These are phyloP conservation scores for Caenorhabditis plicata DNA, from an alignment of 2,888 invertebrate species.

Conservation along the genomic window DNA sequence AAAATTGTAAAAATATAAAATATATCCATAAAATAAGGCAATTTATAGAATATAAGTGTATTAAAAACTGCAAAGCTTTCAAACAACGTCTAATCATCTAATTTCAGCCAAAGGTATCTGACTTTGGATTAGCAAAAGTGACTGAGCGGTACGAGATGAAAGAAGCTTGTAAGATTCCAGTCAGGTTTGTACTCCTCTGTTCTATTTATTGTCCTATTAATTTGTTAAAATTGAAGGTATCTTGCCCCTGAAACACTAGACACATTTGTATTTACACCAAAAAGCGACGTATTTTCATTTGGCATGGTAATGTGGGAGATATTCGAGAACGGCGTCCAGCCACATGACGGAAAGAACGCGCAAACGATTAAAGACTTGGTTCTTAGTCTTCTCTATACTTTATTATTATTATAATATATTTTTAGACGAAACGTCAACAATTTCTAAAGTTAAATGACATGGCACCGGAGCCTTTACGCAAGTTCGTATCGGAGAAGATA, in stretches of 20 bases:
- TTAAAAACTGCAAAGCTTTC: too few species aligned
- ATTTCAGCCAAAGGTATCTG: slow-evolving; percentile 11
- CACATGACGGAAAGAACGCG: slow-evolving; percentile 26
- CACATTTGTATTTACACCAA: slow-evolving; percentile 12
- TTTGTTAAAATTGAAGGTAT: slow-evolving; percentile 20
- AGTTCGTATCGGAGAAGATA: slow-evolving; percentile 10
- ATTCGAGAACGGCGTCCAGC: slow-evolving; percentile 18
- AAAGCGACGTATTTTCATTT: slow-evolving; percentile 26
- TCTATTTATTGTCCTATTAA: too few species aligned
- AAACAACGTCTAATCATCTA: neutral
- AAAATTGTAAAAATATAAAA: neutral
- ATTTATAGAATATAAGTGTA: too few species aligned
- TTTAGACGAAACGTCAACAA: slow-evolving; percentile 15
- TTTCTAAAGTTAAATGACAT: slow-evolving; percentile 10
- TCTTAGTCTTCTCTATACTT: neutral
- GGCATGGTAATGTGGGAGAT: slow-evolving; percentile 32
- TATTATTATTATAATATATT: neutral
- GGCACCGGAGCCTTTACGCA: slow-evolving; percentile 14
- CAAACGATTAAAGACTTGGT: slow-evolving; percentile 13
- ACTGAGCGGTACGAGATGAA: slow-evolving; percentile 7
- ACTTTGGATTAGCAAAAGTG: slow-evolving; percentile 6
- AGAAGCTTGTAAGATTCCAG: slow-evolving; percentile 7
- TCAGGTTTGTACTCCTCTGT: too few species aligned
- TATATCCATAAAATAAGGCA: too few species aligned
- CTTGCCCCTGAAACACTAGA: slow-evolving; percentile 22